Conservation (phyloP, 1,140 invertebrate species). For the Drosophila serrata region DNA sequence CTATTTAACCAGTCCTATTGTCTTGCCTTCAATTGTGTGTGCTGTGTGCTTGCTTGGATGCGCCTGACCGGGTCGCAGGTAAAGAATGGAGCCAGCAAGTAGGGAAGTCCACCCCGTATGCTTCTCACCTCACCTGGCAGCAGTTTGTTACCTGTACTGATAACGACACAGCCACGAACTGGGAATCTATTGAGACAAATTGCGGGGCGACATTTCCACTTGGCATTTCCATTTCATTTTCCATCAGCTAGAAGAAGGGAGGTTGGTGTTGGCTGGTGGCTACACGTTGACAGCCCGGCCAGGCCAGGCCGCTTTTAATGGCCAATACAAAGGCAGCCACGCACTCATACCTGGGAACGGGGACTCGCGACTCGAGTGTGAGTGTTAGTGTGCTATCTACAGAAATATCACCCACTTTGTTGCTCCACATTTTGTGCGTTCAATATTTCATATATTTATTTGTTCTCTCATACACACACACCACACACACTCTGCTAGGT, state of each 20-base stretch:
- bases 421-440: slow-evolving; percentile 75
- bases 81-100: slow-evolving; percentile 12
- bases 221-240: slow-evolving; percentile 64
- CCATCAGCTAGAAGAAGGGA: slow-evolving; percentile 3
- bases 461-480: slow-evolving; percentile 39
- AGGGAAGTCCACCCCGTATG: background rate
- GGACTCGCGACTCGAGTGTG: slow-evolving; percentile 10
- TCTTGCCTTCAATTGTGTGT: background rate
- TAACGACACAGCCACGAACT: slow-evolving; percentile 50
- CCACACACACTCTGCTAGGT: background rate
- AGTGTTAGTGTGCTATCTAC: slow-evolving; percentile 54
- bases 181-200: slow-evolving; percentile 76
- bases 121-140: slow-evolving; percentile 6
- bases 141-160: slow-evolving; percentile 63
- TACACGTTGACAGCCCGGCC: slow-evolving; percentile 44
- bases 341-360: slow-evolving; percentile 26
- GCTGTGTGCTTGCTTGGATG: slow-evolving; percentile 3
- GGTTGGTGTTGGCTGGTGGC: slow-evolving; percentile 1
- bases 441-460: slow-evolving; percentile 83
- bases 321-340: slow-evolving; percentile 66
- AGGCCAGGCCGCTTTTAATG: slow-evolving; percentile 43
- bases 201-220: slow-evolving; percentile 39
- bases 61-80: slow-evolving; percentile 34
- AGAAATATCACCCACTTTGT: slow-evolving; percentile 72
- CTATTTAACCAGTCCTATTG: background rate